These are phyloP conservation scores for Agrenia bidenticulata DNA, from an alignment of 2,888 invertebrate species.

Conservation along the genomic window DNA sequence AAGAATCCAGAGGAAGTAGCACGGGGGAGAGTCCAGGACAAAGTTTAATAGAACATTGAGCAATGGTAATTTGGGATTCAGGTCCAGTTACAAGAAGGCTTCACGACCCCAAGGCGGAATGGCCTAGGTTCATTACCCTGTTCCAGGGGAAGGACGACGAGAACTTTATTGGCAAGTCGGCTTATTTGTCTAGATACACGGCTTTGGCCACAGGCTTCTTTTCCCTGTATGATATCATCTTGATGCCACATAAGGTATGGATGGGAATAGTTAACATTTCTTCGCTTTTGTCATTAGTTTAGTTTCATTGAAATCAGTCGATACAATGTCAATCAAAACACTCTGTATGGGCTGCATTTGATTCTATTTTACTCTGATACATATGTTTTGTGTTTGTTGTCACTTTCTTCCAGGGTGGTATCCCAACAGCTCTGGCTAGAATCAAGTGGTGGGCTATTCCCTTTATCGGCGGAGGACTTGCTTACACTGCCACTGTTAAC, in stretches of 20 bases:
- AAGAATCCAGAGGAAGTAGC: too few relatives aligned
- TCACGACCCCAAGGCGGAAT: constrained; percentile 1
- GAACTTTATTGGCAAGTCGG: constrained; percentile 33
- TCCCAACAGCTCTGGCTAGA: constrained; percentile 21
- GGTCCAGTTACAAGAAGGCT: constrained; percentile 17
- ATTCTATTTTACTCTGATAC: too few relatives aligned
- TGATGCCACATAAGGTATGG: constrained; percentile 30
- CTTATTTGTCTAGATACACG: constrained; percentile 33
- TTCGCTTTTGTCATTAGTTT: too few relatives aligned
- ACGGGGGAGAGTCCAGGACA: too few relatives aligned
- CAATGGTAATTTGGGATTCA: too few relatives aligned
- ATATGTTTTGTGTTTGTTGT: background rate
- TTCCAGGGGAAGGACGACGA: constrained; percentile 44
- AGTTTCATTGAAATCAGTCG: too few relatives aligned
- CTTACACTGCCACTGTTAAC: constrained; percentile 31
- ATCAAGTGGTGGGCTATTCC: constrained; percentile 32
- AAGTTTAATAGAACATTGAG: too few relatives aligned
- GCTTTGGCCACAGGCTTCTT: constrained; percentile 2
- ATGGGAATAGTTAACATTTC: too few relatives aligned
- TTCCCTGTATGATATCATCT: constrained; percentile 20
- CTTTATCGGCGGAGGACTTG: constrained; percentile 41
- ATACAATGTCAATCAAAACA: too few relatives aligned
- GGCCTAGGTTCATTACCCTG: constrained; percentile 5
- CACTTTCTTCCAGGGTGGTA: constrained; percentile 11
- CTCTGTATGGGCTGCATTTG: too few relatives aligned